Base-by-base conservation (phyloP, 2,113 vertebrate species). In the Catharus bicknelli region DNA sequence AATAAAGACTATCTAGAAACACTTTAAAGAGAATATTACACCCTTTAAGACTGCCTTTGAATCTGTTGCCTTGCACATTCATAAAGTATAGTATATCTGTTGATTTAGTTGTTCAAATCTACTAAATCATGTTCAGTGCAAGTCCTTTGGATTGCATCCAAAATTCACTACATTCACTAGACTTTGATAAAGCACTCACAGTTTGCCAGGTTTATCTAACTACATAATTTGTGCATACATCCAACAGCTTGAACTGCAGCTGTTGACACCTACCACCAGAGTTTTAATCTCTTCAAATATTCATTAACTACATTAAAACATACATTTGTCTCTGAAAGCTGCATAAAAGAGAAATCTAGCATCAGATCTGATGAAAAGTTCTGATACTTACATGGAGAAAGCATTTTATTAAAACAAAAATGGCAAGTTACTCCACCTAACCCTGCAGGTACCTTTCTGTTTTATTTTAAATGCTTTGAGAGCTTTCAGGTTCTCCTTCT, bases 371-470 rank as follows among this genome's bases (percentile, higher is more conserved):
- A 80, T 83, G 32, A 68, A 54, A 63, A 67, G 22, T 64, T 82
- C 38, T 59, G 62, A 61, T 55, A 47, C 36, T 90, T 47, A 69
- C 30, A 38, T 0, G 4, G 17, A 86, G 29, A 20, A 64, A 73
- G 47, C 67, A 42, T 34, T 88, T 61, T 34, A 83, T 83, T 77
- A 70, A 50, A 88, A 45, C 42, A 95, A 81, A 93, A 94, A 45
- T 4, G 19, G 20, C 47, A 66, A 58, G 54, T 73, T 74, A 32
- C 83, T 69, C 73, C 89, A 70, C 83, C 94, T 92, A 83, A 73
- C 86, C 93, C 91, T 62, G 80, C 86, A 92, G 86, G 83, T 88
- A 75, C 76, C 83, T 43, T 88, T 50, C 58, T 53, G 30, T 64
- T 73, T 61, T 30, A 88, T 43, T 84, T 69, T 8, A 92, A 91